A percentile compares a stretch with the other conserved stretches of the same genome.
Evolutionary conservation across 2,888 invertebrate species (phyloP).

Genomic region (Aphrophora alni): DNA sequence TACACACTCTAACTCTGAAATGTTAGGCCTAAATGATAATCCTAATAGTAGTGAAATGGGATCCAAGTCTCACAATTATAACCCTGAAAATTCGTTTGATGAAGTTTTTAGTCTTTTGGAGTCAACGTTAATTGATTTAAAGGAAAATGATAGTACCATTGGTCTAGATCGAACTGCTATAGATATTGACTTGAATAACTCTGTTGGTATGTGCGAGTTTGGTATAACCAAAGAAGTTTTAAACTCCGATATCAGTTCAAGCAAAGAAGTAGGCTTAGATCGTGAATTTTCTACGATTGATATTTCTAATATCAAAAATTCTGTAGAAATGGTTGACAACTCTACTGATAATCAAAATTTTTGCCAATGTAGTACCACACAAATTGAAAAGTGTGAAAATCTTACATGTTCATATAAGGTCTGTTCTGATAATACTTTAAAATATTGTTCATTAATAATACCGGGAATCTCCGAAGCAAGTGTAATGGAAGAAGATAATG

Average conservation of each 20-base stretch:
- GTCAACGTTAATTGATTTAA: conserved; percentile 27
- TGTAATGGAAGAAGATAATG: not conserved
- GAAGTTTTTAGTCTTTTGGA: conserved; percentile 25
- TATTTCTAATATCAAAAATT: not conserved
- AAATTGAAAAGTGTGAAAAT: not conserved
- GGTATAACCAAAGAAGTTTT: not conserved
- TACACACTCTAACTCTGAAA: not conserved
- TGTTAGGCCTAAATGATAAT: not conserved
- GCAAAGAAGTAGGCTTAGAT: not conserved
- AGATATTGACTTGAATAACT: not conserved
- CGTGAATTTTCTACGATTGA: not conserved
- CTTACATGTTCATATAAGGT: not conserved
- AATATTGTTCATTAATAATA: too few species aligned
- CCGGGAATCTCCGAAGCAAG: too few species aligned
- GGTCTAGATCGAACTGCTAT: not conserved
- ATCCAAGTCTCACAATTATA: not conserved
- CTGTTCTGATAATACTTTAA: too few species aligned
- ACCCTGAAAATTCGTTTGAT: conserved; percentile 21
- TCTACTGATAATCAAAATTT: not conserved
- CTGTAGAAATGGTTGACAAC: not conserved
- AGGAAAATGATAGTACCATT: not conserved
- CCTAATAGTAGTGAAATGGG: not conserved
- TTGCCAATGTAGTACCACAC: not conserved
- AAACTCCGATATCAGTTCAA: not conserved
- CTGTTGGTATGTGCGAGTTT: not conserved